phyloP scores from a whole-genome alignment of 2,797 vertebrate genomes.

The Dromococcyx pavoninus region DNA sequence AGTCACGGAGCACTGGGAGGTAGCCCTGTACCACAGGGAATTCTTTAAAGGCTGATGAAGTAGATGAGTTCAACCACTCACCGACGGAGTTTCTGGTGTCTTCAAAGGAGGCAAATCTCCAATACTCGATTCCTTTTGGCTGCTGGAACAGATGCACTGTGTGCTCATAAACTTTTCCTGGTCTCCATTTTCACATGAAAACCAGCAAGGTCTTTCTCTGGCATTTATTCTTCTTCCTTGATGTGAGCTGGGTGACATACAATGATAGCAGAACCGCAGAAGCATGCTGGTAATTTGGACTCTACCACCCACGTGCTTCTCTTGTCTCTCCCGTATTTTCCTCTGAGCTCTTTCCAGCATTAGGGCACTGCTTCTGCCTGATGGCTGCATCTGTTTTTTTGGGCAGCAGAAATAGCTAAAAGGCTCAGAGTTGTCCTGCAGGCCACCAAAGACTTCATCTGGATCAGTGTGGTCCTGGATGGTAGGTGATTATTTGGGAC shows the following conservation, averaged over 20 bases:
- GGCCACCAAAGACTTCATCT: not conserved
- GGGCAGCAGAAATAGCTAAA: not conserved
- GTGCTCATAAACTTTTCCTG: not conserved
- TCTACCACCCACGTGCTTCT: accelerated
- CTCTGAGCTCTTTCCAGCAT: not conserved
- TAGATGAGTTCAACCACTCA: not conserved
- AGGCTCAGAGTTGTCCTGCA: not conserved
- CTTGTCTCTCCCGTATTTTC: not conserved
- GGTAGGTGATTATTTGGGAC: not conserved
- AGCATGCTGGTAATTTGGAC: accelerated
- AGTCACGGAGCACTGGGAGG: not conserved
- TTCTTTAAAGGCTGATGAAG: not conserved
- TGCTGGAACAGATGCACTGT: not conserved
- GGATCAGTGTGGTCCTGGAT: not conserved
- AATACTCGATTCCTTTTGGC: not conserved
- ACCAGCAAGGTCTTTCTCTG: not conserved
- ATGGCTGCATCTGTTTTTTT: not conserved
- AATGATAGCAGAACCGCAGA: accelerated
- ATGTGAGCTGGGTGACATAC: not conserved
- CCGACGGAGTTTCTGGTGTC: not conserved
- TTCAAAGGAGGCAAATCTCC: conserved; percentile 22
- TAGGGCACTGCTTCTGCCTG: not conserved
- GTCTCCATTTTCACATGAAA: not conserved
- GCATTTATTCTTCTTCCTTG: not conserved
- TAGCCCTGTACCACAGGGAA: not conserved